phyloP scores from a whole-genome alignment of 2,888 invertebrate genomes.

The Liodrosophila aerea region DNA sequence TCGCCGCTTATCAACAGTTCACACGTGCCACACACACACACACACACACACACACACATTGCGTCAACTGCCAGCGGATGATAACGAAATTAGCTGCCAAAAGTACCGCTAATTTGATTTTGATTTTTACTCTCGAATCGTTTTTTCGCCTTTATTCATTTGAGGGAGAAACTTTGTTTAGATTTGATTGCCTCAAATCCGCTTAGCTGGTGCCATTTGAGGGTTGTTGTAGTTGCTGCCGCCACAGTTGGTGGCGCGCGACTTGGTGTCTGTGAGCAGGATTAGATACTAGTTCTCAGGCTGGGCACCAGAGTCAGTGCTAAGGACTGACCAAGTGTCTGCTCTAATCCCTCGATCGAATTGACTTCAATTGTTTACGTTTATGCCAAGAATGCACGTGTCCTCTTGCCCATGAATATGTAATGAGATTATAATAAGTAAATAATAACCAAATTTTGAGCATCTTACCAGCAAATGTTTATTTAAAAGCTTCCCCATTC shows the following conservation, averaged over 20 bases:
- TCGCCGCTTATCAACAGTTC: conserved; percentile 46
- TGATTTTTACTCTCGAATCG: conserved; percentile 54
- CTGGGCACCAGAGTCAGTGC: conserved; percentile 33
- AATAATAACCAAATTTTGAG: not conserved
- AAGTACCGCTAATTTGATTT: conserved; percentile 78
- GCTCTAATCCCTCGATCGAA: conserved; percentile 36
- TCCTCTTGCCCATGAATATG: conserved; percentile 31
- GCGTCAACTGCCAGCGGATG: conserved; percentile 46
- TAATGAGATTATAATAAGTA: conserved; percentile 28
- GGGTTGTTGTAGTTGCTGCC: conserved; percentile 28
- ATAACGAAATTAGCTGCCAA: conserved; percentile 73
- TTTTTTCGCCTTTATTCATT: conserved; percentile 26
- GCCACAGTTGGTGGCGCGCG: conserved; percentile 22
- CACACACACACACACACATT: conserved; percentile 19
- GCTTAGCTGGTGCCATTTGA: conserved; percentile 70
- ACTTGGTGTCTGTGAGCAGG: conserved; percentile 66
- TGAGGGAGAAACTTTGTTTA: conserved; percentile 28
- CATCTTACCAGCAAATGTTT: too few species aligned
- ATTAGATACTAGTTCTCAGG: conserved; percentile 76
- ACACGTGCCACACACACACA: too few species aligned
- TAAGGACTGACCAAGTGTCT: conserved; percentile 40
- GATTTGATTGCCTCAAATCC: conserved; percentile 71
- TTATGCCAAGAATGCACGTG: conserved; percentile 1
- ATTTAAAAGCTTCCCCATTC: too few species aligned
- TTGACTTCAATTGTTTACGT: conserved; percentile 32